Base-by-base conservation (phyloP, 2,888 invertebrate species). In the Sinelater perroti region DNA sequence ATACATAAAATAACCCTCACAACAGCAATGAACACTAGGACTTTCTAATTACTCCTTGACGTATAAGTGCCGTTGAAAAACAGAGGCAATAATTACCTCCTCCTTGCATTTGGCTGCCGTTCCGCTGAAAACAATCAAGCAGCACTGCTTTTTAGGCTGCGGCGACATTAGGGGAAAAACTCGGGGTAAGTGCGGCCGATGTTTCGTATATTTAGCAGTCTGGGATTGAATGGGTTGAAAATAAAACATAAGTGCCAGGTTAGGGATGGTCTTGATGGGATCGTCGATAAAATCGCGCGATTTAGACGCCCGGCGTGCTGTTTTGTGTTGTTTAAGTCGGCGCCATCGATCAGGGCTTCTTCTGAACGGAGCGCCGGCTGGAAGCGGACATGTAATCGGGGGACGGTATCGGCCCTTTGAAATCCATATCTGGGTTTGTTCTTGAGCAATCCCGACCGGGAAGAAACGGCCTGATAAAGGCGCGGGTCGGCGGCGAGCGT, bases 331-430 rank as follows among this genome's bases (percentile, higher is more conserved):
- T 20, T 38, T 20, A 38, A 3, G 1, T 11, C 10, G 1, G 5
- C 10, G 18, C 5, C 4, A 17, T 13, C 11, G 36, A 36, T 18
- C 3, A 5, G 31, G 3, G 5, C 7, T 33, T n/a, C 16, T n/a
- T n/a, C n/a, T n/a, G 40, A 13, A 24, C 24, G 24, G 16, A 40
- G 14, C 40, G 21, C 13, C 11, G 21, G 40, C 18, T 24, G 24
- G 4, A 40, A 52, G 45, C 51, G 46, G 52, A 46, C 55, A 56
- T 51, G 61, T 54, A 60, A 63, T 61, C 63, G 61, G 61, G 56
- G 58, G 60, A 61, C 46, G 49, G n/a, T n/a, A n/a, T n/a, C n/a
- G n/a, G n/a, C n/a, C n/a, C n/a, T n/a, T n/a, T n/a, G n/a, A n/a
- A n/a, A n/a, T n/a, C n/a, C n/a, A n/a, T n/a, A n/a, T n/a, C n/a